Evolutionary conservation across 2,888 invertebrate species (phyloP).

Genomic region (Cheilosia soror): DNA sequence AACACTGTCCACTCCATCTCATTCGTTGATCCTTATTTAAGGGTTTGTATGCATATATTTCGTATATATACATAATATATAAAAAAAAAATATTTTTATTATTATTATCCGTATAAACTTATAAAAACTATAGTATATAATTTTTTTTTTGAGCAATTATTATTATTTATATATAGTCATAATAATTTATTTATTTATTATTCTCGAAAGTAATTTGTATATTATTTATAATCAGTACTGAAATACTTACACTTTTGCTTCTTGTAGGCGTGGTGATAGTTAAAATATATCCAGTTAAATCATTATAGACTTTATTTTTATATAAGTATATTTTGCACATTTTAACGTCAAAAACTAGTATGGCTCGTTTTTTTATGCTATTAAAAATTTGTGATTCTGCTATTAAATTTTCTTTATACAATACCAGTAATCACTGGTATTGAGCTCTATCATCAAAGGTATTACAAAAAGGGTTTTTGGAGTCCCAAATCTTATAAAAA

Average conservation of each 20-base stretch:
- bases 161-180: slow-evolving; percentile 9
- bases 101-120: slow-evolving; percentile 47
- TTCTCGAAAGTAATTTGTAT: slow-evolving; percentile 22
- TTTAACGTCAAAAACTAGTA: slow-evolving; percentile 27
- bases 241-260: slow-evolving; percentile 36
- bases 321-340: slow-evolving; percentile 39
- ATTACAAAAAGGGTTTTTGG: too few species aligned
- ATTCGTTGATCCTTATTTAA: slow-evolving; percentile 74
- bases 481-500: too few species aligned
- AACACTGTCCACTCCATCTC: slow-evolving; percentile 58
- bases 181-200: background rate
- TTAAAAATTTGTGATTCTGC: background rate
- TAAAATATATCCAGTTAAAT: slow-evolving; percentile 10
- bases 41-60: slow-evolving; percentile 73
- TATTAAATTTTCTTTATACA: background rate
- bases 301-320: slow-evolving; percentile 23
- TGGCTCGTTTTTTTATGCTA: background rate
- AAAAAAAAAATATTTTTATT: slow-evolving; percentile 50
- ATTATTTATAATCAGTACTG: slow-evolving; percentile 33
- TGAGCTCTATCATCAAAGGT: background rate
- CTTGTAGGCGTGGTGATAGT: slow-evolving; percentile 51
- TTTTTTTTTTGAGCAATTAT: slow-evolving; percentile 45
- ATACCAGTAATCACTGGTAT: background rate
- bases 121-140: slow-evolving; percentile 7
- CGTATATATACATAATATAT: slow-evolving; percentile 66